Percentiles rank a stretch among this genome's conserved stretches.
Conservation (phyloP, 2,888 invertebrate species). For the Piscicola geometra region DNA sequence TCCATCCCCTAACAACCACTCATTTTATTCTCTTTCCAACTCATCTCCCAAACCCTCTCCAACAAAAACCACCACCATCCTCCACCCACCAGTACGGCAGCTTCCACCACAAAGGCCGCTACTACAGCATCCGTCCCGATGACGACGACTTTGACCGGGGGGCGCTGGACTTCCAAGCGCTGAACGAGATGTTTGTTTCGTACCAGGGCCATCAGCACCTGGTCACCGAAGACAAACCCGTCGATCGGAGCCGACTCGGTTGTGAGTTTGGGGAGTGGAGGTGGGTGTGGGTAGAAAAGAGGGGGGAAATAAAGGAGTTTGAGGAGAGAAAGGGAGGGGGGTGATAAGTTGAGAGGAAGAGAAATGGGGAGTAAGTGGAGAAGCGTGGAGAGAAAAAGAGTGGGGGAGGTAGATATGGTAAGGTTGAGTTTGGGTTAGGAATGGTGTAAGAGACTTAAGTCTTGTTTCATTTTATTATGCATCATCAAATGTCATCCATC, state of each 20-base stretch:
- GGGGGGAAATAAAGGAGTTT: too few species aligned
- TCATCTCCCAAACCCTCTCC: neutral
- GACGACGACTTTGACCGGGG: neutral
- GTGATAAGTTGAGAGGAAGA: too few species aligned
- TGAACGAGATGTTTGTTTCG: neutral
- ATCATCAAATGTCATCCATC: too few species aligned
- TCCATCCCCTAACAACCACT: neutral
- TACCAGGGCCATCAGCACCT: neutral
- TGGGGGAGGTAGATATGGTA: too few species aligned
- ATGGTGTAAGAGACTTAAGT: too few species aligned
- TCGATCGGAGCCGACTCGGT: neutral
- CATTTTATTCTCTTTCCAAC: too few species aligned
- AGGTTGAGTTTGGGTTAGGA: too few species aligned
- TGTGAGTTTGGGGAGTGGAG: neutral
- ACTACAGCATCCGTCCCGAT: neutral
- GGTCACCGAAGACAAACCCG: constrained; percentile 1
- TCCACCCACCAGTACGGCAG: neutral
- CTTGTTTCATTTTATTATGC: too few species aligned
- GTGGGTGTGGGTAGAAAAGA: too few species aligned
- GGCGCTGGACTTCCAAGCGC: neutral
- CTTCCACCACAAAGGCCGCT: neutral
- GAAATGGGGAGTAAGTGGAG: too few species aligned
- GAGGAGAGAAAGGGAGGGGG: too few species aligned
- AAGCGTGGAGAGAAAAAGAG: too few species aligned
- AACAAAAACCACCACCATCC: neutral